Evolutionary conservation across 64 coral and sea anemone genomes (phyloP).

Genomic region (Pachyseris speciosa): DNA sequence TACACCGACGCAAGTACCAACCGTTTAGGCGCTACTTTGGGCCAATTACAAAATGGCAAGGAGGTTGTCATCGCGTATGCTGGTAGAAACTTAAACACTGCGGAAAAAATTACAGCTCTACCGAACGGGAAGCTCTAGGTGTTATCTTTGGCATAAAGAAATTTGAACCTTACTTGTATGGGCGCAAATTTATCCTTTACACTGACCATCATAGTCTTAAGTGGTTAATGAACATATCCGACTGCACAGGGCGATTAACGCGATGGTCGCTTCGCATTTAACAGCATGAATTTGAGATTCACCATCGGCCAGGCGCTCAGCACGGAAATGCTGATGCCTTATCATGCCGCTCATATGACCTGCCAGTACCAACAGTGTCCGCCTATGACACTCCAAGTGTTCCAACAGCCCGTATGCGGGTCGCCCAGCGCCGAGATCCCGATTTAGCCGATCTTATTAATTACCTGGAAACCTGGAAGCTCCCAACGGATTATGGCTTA

Average conservation of each 20-base stretch:
- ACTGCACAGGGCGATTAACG: constrained; percentile 3
- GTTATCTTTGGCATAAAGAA: constrained; percentile 36
- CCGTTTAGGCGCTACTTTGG: background rate
- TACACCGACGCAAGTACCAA: constrained; percentile 25
- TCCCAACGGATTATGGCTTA: background rate
- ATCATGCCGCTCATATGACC: background rate
- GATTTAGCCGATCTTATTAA: background rate
- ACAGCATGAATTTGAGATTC: constrained; percentile 44
- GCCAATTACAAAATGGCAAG: constrained; percentile 10
- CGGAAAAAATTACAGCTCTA: constrained; percentile 32
- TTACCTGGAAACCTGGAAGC: background rate
- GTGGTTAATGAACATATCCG: constrained; percentile 16
- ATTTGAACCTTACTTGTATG: constrained; percentile 34
- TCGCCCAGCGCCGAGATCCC: background rate
- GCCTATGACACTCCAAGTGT: background rate
- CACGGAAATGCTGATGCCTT: constrained; percentile 27
- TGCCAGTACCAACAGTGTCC: background rate
- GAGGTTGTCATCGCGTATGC: constrained; percentile 41
- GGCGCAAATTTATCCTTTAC: background rate
- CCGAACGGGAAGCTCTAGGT: constrained; percentile 29
- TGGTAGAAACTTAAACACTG: constrained; percentile 16
- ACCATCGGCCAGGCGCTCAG: background rate
- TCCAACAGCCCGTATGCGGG: background rate
- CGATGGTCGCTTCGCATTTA: constrained; percentile 23
- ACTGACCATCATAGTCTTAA: constrained; percentile 50